These are phyloP conservation scores for Theretra japonica DNA, from an alignment of 2,888 invertebrate species.

Conservation along the genomic window DNA sequence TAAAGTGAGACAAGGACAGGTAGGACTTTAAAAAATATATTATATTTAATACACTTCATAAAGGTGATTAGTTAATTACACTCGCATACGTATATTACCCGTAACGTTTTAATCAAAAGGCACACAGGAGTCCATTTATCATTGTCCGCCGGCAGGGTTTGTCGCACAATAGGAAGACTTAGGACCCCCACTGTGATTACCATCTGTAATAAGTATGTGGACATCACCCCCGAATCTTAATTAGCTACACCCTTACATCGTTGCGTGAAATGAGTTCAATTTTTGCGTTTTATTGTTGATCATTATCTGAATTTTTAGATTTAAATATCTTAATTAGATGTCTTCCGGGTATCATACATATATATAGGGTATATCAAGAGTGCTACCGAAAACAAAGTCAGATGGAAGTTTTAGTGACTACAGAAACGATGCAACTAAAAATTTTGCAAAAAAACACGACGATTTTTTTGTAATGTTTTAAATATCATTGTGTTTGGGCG, in stretches of 20 bases:
- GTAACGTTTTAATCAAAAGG: slow-evolving; percentile 49
- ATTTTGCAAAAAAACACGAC: no score
- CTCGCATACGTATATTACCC: neutral
- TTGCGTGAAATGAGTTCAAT: slow-evolving; percentile 41
- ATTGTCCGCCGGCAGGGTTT: slow-evolving; percentile 55
- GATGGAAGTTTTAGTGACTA: no score
- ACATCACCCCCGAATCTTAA: slow-evolving; percentile 59
- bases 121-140: slow-evolving; percentile 56
- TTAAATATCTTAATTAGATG: slow-evolving; percentile 27
- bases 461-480: no score
- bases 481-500: no score
- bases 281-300: slow-evolving; percentile 48
- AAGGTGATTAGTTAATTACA: neutral
- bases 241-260: slow-evolving; percentile 49
- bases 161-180: slow-evolving; percentile 59
- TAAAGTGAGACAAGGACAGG: neutral
- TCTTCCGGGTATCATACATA: neutral
- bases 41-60: no score
- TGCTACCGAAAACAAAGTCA: no score
- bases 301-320: slow-evolving; percentile 41
- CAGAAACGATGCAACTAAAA: no score
- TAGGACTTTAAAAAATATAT: neutral
- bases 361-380: no score
- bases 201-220: slow-evolving; percentile 65
- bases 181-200: slow-evolving; percentile 55